Base-by-base conservation (phyloP, 1,140 invertebrate species). In the Apis florea region DNA sequence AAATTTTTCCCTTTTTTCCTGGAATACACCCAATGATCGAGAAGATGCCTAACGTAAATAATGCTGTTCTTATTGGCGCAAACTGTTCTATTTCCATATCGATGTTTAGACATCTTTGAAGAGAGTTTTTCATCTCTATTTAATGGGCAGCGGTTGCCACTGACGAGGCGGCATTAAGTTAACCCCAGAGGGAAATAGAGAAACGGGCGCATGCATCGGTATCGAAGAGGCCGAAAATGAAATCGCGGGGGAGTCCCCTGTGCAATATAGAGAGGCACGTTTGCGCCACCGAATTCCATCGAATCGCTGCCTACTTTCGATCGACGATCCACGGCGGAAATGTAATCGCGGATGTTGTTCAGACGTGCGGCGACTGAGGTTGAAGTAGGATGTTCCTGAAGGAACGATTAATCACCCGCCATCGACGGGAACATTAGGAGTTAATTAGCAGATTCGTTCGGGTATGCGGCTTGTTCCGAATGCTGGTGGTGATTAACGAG, bases 171-270 rank as follows among this genome's bases (percentile, higher is more conserved):
- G 19, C 19, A 53, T 68, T 56, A 68, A 77, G 51, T 53, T 40
- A 40, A 51, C 58, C 58, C 75, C 75, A 68, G 17, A 53, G 75
- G 53, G 75, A 77, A 77, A 77, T 77, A 11, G 75, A 77, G 68
- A 77, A 68, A 11, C 31, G 31, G 15, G 0, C 49, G 51, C 53
- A 68, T 26, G 63, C 74, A 68, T 53, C 74, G n/a, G n/a, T n/a
- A 19, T 10, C 26, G 56, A 51, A 31, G 31, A 31, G 2, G 17
- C 3, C 67, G 17, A 71, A 79, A 79, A 79, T 79, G 56, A 79
- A 79, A 61, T 61, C 24, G 67, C n/a, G 17, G n/a, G 13, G 24
- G 66, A 4, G 31, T 40, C 24, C 1, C 1, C 21, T 15, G 17
- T 21, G 75, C 17, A 19, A 26, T 19, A 15, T 5, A 47, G 24